A percentile compares a stretch with the other conserved stretches of the same genome.
Evolutionary conservation across 2,797 vertebrate genomes (phyloP).

Genomic region (Toxotes lorentzi): DNA sequence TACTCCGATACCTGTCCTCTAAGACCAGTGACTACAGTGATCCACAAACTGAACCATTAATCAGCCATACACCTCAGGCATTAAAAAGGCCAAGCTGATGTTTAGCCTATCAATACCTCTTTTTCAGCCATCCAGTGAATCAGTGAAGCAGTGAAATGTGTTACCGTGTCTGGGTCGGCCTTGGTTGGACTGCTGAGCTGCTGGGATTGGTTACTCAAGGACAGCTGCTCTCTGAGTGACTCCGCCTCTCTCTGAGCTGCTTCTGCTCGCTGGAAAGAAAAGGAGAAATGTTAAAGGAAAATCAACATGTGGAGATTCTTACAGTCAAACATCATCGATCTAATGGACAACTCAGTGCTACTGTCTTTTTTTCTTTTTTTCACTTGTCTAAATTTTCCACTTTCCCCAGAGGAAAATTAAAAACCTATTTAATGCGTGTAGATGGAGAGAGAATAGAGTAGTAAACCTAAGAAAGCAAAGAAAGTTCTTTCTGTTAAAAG

Average conservation of each 20-base stretch:
- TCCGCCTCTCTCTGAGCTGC: slow-evolving; percentile 94
- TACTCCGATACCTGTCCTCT: slow-evolving; percentile 25
- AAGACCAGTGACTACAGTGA: slow-evolving; percentile 23
- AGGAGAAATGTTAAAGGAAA: slow-evolving; percentile 36
- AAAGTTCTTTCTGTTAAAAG: slow-evolving; percentile 13
- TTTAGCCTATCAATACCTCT: slow-evolving; percentile 59
- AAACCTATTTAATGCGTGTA: slow-evolving; percentile 9
- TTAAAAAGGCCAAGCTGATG: slow-evolving; percentile 41
- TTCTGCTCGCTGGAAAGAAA: slow-evolving; percentile 91
- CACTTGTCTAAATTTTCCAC: slow-evolving; percentile 9
- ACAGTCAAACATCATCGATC: slow-evolving; percentile 46
- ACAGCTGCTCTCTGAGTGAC: slow-evolving; percentile 93
- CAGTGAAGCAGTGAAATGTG: slow-evolving; percentile 52
- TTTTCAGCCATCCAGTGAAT: slow-evolving; percentile 40
- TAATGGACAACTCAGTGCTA: slow-evolving; percentile 12
- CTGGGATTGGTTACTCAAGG: slow-evolving; percentile 92
- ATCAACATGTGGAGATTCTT: slow-evolving; percentile 1
- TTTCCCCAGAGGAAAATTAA: not conserved
- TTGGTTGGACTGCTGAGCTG: slow-evolving; percentile 91
- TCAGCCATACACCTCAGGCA: slow-evolving; percentile 33
- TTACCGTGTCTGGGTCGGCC: slow-evolving; percentile 94
- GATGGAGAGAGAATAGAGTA: slow-evolving; percentile 1
- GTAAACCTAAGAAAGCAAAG: slow-evolving; percentile 5
- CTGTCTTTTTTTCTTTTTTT: not conserved
- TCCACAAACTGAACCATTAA: slow-evolving; percentile 52